Conservation (phyloP, 1,140 invertebrate species). For the Dendroctonus ponderosae region DNA sequence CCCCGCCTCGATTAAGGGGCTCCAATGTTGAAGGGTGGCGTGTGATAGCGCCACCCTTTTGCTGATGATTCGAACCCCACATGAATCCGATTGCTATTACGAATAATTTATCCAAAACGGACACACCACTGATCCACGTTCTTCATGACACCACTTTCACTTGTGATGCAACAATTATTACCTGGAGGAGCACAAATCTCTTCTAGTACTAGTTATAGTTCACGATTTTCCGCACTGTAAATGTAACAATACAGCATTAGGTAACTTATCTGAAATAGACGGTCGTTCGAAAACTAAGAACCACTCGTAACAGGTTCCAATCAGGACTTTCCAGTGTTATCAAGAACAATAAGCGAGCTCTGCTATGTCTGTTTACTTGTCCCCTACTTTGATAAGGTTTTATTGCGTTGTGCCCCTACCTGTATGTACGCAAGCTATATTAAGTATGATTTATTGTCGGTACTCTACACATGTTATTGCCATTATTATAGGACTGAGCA, state of each 20-base stretch:
- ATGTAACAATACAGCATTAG: no score
- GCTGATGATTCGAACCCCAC: constrained; percentile 23
- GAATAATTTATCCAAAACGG: constrained; percentile 5
- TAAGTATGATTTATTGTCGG: constrained; percentile 16
- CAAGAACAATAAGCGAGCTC: constrained; percentile 12
- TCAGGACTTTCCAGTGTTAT: background rate
- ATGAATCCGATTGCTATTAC: constrained; percentile 23
- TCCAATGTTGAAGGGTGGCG: constrained; percentile 37
- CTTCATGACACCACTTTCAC: constrained; percentile 26
- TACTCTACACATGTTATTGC: constrained; percentile 4
- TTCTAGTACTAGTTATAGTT: no score
- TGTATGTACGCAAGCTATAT: constrained; percentile 12
- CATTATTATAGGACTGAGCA: background rate
- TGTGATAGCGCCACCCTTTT: constrained; percentile 22
- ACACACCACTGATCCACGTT: constrained; percentile 14
- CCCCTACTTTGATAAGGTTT: constrained; percentile 12
- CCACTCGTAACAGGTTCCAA: no score
- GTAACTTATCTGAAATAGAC: no score
- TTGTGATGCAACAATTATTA: background rate
- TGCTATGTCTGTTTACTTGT: constrained; percentile 11
- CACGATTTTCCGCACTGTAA: no score
- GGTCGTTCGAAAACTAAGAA: no score
- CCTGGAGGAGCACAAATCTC: constrained; percentile 1
- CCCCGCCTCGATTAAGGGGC: constrained; percentile 21
- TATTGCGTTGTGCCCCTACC: constrained; percentile 4